Conservation (phyloP, 2,113 vertebrate species). For the Eulemur rufifrons region DNA sequence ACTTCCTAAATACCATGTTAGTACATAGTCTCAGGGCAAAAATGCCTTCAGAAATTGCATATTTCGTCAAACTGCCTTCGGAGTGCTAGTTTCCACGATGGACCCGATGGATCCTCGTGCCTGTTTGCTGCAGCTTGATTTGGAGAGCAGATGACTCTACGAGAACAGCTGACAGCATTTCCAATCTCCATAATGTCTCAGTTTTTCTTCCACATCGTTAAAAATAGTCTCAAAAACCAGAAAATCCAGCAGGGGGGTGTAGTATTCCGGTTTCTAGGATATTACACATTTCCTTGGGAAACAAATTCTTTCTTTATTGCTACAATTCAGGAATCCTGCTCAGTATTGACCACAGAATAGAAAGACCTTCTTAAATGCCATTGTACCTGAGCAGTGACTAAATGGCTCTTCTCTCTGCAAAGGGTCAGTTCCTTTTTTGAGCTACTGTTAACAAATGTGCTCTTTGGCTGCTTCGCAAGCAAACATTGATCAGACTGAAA, state of each 20-base stretch:
- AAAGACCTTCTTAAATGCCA: background rate
- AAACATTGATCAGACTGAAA: background rate
- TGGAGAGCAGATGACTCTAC: slow-evolving; percentile 5
- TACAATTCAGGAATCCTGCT: background rate
- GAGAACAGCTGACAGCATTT: background rate
- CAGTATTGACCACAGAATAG: background rate
- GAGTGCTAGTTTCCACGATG: background rate
- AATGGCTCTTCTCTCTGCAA: slow-evolving; percentile 28
- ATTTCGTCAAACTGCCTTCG: background rate
- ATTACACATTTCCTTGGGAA: slow-evolving; percentile 13
- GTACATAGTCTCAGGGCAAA: background rate
- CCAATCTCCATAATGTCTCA: background rate
- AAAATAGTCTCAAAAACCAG: slow-evolving; percentile 63
- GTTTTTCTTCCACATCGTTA: background rate
- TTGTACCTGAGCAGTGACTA: background rate
- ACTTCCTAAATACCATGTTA: background rate
- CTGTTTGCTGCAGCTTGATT: background rate
- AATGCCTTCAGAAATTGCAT: background rate
- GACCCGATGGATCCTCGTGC: too few species aligned
- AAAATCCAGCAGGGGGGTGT: slow-evolving; percentile 76
- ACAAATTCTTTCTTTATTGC: slow-evolving; percentile 1
- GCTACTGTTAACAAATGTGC: background rate
- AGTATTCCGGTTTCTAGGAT: slow-evolving; percentile 71
- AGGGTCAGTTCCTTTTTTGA: background rate
- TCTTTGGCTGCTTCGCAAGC: background rate